A percentile compares a stretch with the other conserved stretches of the same genome.
These are phyloP conservation scores for Palloptera scutellata DNA, from an alignment of 2,888 invertebrate species.

Conservation along the genomic window DNA sequence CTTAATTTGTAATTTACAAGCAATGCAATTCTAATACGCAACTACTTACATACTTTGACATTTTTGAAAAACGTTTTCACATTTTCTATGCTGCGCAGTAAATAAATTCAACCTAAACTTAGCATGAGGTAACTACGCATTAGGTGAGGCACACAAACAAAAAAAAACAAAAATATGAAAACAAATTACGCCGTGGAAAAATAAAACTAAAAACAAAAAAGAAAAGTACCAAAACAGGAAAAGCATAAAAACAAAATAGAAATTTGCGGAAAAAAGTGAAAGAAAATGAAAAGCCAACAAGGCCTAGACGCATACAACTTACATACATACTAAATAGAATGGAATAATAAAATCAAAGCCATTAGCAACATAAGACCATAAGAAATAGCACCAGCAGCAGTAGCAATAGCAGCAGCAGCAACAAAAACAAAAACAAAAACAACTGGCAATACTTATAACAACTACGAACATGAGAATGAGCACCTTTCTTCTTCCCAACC, in stretches of 20 bases:
- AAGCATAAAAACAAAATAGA: too few relatives aligned
- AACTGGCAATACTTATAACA: conserved; percentile 20
- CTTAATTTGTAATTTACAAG: too few relatives aligned
- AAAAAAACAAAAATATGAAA: conserved; percentile 8
- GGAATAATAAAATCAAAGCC: conserved; percentile 6
- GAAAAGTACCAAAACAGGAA: conserved; percentile 3
- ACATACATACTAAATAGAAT: neutral
- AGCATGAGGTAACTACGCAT: conserved; percentile 16
- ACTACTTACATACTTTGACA: too few relatives aligned
- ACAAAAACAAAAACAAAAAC: too few relatives aligned
- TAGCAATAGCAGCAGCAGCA: neutral
- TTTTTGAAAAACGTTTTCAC: too few relatives aligned
- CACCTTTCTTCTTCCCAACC: conserved; percentile 23
- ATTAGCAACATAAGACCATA: conserved; percentile 9
- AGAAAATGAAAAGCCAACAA: conserved; percentile 30
- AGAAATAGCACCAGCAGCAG: conserved; percentile 8
- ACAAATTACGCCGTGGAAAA: conserved; percentile 12
- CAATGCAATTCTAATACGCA: too few relatives aligned
- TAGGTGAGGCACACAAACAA: neutral
- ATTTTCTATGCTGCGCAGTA: too few relatives aligned
- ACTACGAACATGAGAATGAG: conserved; percentile 33
- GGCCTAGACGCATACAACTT: neutral
- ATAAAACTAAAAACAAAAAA: neutral
- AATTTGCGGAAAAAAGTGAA: conserved; percentile 15
- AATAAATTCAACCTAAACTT: conserved; percentile 27